Conservation (phyloP, 2,113 vertebrate genomes). For the Leiothrix lutea region DNA sequence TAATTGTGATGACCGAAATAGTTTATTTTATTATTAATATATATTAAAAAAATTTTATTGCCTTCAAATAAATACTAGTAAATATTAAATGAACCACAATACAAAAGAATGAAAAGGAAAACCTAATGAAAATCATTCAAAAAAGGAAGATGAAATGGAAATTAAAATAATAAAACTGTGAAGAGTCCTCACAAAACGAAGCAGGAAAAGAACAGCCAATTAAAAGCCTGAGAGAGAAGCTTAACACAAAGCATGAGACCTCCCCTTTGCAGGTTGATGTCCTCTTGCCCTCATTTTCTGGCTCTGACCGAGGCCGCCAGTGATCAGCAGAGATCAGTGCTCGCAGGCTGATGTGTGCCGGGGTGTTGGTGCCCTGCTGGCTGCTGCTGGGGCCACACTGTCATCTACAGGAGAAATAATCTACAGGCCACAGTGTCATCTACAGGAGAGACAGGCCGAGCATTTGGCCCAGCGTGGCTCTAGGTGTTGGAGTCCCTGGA, state of each 20-base stretch:
- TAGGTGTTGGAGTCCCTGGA: neutral
- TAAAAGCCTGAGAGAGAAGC: neutral
- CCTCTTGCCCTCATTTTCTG: too few species aligned
- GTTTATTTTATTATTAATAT: too few species aligned
- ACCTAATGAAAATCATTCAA: neutral
- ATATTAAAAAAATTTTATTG: neutral
- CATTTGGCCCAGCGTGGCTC: neutral
- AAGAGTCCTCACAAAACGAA: neutral
- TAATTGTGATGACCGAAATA: neutral
- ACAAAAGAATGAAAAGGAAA: neutral
- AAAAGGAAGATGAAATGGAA: neutral
- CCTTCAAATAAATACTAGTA: neutral
- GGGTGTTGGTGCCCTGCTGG: neutral
- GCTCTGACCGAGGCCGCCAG: neutral
- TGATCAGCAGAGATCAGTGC: neutral
- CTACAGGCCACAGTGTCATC: neutral
- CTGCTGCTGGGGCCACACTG: neutral
- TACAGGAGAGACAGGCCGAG: neutral
- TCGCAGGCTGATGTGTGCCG: accelerated
- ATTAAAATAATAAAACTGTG: neutral
- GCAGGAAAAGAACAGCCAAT: neutral
- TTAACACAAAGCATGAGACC: neutral
- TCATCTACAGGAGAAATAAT: neutral
- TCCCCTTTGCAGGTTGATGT: neutral
- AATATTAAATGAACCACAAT: neutral